Conservation (phyloP, 2,797 vertebrate species). For the Coranthus polyacanthus region DNA sequence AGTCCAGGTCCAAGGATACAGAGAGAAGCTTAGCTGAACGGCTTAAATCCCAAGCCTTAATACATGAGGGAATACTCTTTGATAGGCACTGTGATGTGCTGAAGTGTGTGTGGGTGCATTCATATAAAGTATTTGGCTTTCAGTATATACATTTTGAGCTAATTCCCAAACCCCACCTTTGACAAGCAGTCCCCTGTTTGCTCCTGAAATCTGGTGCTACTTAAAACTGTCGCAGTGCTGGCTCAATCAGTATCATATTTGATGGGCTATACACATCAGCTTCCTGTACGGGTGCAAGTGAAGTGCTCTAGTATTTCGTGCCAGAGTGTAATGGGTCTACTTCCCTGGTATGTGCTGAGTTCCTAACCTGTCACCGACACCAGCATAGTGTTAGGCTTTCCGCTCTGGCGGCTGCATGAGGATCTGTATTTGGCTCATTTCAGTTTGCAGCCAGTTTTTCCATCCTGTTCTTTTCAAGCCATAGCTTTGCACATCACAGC, state of each 20-base stretch:
- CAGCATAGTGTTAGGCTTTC: constrained; percentile 65
- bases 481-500: constrained; percentile 41
- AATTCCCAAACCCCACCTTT: constrained; percentile 36
- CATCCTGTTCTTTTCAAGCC: constrained; percentile 38
- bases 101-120: constrained; percentile 42
- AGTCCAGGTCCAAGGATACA: constrained; percentile 65
- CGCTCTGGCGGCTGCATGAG: constrained; percentile 45
- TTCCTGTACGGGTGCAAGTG: constrained; percentile 75
- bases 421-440: constrained; percentile 65
- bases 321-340: constrained; percentile 70
- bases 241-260: constrained; percentile 65
- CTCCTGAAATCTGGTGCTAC: constrained; percentile 60
- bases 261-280: constrained; percentile 69
- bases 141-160: constrained; percentile 32
- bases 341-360: constrained; percentile 58
- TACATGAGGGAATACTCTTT: constrained; percentile 62
- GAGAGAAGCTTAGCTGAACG: constrained; percentile 72
- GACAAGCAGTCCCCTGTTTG: constrained; percentile 60
- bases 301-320: constrained; percentile 69
- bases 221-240: constrained; percentile 58
- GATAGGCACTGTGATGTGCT: constrained; percentile 65
- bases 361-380: constrained; percentile 69
- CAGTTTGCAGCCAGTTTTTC: constrained; percentile 50
- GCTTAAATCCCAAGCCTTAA: constrained; percentile 66
- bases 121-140: constrained; percentile 30